Conservation (phyloP, 2,888 invertebrate species). For the Heliothis peltigera region DNA sequence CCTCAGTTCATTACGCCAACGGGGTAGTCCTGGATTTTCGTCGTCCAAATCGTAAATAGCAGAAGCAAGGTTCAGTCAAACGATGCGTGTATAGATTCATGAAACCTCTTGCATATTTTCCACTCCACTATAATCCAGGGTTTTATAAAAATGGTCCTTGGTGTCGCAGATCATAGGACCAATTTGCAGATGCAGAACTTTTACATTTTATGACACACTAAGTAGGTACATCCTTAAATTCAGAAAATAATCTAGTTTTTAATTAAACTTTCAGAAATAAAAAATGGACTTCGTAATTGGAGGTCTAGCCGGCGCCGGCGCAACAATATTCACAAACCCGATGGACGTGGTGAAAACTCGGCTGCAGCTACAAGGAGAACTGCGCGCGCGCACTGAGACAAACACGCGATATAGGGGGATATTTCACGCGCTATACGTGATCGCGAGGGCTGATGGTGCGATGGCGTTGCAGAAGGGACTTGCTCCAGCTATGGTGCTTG, state of each 20-base stretch:
- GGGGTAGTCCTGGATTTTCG: no score
- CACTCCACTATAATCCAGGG: no score
- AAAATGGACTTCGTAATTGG: constrained; percentile 93
- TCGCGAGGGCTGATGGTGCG: constrained; percentile 93
- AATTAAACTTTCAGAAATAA: constrained; percentile 31
- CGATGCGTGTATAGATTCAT: no score
- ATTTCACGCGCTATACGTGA: constrained; percentile 93
- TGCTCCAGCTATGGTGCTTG: constrained; percentile 94
- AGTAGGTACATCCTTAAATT: no score
- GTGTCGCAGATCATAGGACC: no score
- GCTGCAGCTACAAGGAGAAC: constrained; percentile 95
- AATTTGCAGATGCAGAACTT: no score
- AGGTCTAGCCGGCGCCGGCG: constrained; percentile 93
- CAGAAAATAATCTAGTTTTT: neutral
- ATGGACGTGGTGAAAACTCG: constrained; percentile 97
- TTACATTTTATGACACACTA: no score
- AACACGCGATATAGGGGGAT: constrained; percentile 91
- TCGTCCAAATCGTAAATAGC: no score
- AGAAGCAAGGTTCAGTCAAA: no score
- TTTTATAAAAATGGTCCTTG: no score
- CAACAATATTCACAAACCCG: constrained; percentile 95
- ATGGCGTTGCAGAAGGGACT: constrained; percentile 94
- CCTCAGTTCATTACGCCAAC: no score
- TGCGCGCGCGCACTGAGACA: constrained; percentile 90
- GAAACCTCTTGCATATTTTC: no score